A percentile compares a stretch with the other conserved stretches of the same genome.
Evolutionary conservation across 2,797 vertebrate genomes (phyloP).

Genomic region (Cichlasoma orientale): DNA sequence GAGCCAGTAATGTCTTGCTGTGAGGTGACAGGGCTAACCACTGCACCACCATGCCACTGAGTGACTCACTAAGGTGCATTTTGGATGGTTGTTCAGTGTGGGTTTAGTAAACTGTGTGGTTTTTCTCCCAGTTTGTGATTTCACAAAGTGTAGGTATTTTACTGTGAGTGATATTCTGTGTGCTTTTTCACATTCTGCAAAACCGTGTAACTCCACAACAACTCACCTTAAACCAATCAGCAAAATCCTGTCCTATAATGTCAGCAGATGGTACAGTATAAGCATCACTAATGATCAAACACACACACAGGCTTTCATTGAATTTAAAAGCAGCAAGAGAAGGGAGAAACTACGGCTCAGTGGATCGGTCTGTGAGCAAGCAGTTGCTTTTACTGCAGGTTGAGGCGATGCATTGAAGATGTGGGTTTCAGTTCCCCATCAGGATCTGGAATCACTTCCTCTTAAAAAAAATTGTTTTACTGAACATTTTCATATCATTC

Average conservation of each 20-base stretch:
- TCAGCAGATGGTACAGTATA: too few relatives aligned
- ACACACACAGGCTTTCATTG: too few relatives aligned
- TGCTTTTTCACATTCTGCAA: neutral
- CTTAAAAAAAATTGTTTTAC: neutral
- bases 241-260: neutral
- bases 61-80: neutral
- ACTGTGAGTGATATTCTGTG: neutral
- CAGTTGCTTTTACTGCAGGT: neutral
- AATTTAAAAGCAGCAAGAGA: neutral
- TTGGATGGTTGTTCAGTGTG: neutral
- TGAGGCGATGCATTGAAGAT: neutral
- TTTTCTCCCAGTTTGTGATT: neutral
- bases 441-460: constrained; percentile 23
- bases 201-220: neutral
- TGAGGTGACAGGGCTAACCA: too few relatives aligned
- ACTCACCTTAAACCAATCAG: neutral
- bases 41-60: neutral
- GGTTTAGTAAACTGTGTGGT: neutral
- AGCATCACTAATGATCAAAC: too few relatives aligned
- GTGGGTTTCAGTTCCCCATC: constrained; percentile 55
- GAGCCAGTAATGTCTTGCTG: neutral
- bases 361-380: too few relatives aligned
- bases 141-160: neutral
- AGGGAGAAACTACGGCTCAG: neutral
- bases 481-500: too few relatives aligned